These are phyloP conservation scores for Chaenogobius annularis DNA, from an alignment of 2,113 vertebrate genomes.

Conservation along the genomic window DNA sequence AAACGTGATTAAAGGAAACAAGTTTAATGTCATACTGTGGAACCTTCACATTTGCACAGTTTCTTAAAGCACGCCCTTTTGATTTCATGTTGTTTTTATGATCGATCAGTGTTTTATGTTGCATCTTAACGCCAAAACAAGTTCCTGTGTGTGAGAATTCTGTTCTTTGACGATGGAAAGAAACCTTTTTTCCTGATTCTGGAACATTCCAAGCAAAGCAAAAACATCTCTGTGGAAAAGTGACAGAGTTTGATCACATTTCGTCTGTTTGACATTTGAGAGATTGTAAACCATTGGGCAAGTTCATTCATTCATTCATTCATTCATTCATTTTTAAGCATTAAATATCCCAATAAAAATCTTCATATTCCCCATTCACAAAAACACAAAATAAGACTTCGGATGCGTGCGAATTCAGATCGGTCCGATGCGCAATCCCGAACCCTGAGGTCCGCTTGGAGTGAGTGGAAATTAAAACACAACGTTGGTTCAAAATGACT, in stretches of 20 bases:
- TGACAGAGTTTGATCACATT: not conserved
- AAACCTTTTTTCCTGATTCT: too few relatives aligned
- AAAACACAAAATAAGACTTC: slow-evolving; percentile 26
- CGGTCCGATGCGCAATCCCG: not conserved
- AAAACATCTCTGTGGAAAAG: too few relatives aligned
- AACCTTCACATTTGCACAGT: too few relatives aligned
- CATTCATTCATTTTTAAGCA: slow-evolving; percentile 38
- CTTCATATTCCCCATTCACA: slow-evolving; percentile 8
- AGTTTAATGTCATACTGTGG: too few relatives aligned
- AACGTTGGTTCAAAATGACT: not conserved
- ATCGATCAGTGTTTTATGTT: too few relatives aligned
- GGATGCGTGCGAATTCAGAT: slow-evolving; percentile 6
- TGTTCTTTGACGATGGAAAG: too few relatives aligned
- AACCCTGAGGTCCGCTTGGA: not conserved
- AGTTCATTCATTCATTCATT: slow-evolving; percentile 29
- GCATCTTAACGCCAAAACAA: too few relatives aligned
- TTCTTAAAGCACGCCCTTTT: too few relatives aligned
- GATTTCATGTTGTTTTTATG: too few relatives aligned
- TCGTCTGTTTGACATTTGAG: not conserved
- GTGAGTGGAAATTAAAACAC: not conserved
- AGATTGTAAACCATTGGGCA: slow-evolving; percentile 16
- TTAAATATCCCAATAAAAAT: slow-evolving; percentile 64
- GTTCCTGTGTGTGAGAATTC: too few relatives aligned
- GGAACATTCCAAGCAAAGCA: too few relatives aligned
- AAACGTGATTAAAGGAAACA: too few relatives aligned